Evolutionary conservation across 2,888 invertebrate genomes (phyloP).

Genomic region (Sinopyrophorus schimmeli): DNA sequence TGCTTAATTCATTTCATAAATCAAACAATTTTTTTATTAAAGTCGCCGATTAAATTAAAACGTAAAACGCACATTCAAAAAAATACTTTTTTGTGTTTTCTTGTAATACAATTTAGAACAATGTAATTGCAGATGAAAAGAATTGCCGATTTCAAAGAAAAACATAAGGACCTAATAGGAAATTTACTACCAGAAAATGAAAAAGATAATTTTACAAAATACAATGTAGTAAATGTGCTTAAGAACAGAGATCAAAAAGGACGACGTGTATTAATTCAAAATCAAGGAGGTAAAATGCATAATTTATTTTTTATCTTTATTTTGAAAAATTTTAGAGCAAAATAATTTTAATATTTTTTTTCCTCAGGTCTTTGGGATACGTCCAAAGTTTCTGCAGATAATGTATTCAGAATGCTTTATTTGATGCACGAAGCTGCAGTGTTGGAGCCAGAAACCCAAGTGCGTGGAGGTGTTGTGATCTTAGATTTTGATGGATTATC

Average conservation of each 20-base stretch:
- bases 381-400: slow-evolving; percentile 71
- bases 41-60: too few relatives aligned
- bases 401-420: slow-evolving; percentile 78
- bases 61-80: too few relatives aligned
- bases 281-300: slow-evolving; percentile 64
- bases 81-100: neutral
- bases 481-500: slow-evolving; percentile 82
- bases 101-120: slow-evolving; percentile 3
- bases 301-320: neutral
- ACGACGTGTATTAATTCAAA: slow-evolving; percentile 73
- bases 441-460: slow-evolving; percentile 75
- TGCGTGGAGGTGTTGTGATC: slow-evolving; percentile 76
- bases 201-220: slow-evolving; percentile 66
- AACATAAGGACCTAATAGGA: slow-evolving; percentile 66
- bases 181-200: slow-evolving; percentile 71
- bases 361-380: slow-evolving; percentile 73
- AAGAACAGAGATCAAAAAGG: slow-evolving; percentile 76
- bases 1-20: too few relatives aligned
- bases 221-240: slow-evolving; percentile 77
- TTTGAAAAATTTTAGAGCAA: neutral
- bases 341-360: neutral
- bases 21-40: too few relatives aligned
- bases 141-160: slow-evolving; percentile 74
- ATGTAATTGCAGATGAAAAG: slow-evolving; percentile 69
- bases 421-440: slow-evolving; percentile 78